Evolutionary conservation across 2,888 invertebrate species (phyloP), one percentile per base, ranked within the genome.

Genomic region (Diachrysia chrysitis): DNA sequence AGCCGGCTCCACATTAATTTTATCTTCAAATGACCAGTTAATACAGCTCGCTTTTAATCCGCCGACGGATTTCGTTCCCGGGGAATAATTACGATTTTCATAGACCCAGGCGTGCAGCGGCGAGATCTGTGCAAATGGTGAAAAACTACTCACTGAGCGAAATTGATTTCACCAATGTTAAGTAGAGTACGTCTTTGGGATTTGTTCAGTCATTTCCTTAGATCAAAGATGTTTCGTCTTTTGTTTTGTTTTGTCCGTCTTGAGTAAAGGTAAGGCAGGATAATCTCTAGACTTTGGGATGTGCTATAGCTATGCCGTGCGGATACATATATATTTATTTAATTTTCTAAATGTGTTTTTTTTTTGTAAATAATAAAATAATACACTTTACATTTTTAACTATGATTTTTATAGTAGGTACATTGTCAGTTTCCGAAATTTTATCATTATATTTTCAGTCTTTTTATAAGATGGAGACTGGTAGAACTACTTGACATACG

Each of bases 1-100:
- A 81, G 78, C 79, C 42, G 19, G 71, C 70, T 85, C 85, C 75
- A 67, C 23, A 35, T 46, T 35, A 59, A 55, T 35, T 71, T 76
- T 72, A 76, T 73, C 75, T 79, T 70, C 73, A 84, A 84, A 87
- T 87, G 86, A 84, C 85, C 85, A 86, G 87, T 85, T 87, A 87
- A 86, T 87, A 84, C 77, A 79, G 83, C 82, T 79, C 76, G 81
- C 74, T 87, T 88, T 87, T 86, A 87, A 87, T 85, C 85, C 78
- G 66, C 63, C 78, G 53, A 57, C 76, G 75, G 78, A 73, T 80
- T 81, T 76, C 71, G 80, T 71, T 72, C 71, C 66, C 72, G 48
- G 72, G 78, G 73, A 78, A 83, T 81, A 81, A 83, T 82, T 82
- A 79, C 81, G 77, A 75, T 79, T 82, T 81, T 82, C 79, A 82